Conservation (phyloP, 2,888 invertebrate genomes). For the Drosophila dives region DNA sequence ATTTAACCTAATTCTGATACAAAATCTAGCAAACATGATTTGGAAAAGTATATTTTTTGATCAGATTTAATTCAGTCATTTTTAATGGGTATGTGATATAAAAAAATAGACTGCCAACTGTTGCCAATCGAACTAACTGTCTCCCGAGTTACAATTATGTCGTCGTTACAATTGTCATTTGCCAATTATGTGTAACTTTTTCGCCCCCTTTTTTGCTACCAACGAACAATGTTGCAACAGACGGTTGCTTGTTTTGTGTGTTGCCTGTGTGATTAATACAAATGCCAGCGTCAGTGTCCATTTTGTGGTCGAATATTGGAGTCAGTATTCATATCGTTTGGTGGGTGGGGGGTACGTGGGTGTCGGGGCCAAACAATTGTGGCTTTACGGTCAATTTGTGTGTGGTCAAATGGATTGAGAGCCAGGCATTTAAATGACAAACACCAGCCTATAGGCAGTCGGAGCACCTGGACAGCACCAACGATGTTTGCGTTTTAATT, state of each 20-base stretch:
- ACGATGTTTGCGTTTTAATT: conserved; percentile 73
- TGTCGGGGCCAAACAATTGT: conserved; percentile 63
- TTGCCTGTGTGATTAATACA: conserved; percentile 76
- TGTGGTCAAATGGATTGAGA: conserved; percentile 39
- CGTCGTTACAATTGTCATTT: conserved; percentile 70
- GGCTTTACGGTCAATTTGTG: conserved; percentile 70
- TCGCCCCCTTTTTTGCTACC: conserved; percentile 1
- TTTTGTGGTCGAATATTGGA: conserved; percentile 73
- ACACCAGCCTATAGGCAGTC: conserved; percentile 41
- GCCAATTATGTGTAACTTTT: conserved; percentile 60
- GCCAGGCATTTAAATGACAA: conserved; percentile 67
- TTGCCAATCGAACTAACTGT: conserved; percentile 28
- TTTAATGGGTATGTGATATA: neutral
- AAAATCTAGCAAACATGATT: neutral
- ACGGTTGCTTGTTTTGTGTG: conserved; percentile 5
- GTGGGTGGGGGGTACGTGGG: conserved; percentile 22
- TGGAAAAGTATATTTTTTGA: too few species aligned
- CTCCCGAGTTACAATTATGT: conserved; percentile 8
- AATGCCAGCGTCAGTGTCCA: conserved; percentile 51
- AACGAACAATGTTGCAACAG: neutral
- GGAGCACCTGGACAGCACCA: conserved; percentile 50
- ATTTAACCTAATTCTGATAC: neutral
- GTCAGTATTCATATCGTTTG: conserved; percentile 51
- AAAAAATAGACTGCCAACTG: conserved; percentile 41
- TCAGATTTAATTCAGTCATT: neutral